Evolutionary conservation across 1,140 invertebrate genomes (phyloP).

Genomic region (Leptinotarsa texana): DNA sequence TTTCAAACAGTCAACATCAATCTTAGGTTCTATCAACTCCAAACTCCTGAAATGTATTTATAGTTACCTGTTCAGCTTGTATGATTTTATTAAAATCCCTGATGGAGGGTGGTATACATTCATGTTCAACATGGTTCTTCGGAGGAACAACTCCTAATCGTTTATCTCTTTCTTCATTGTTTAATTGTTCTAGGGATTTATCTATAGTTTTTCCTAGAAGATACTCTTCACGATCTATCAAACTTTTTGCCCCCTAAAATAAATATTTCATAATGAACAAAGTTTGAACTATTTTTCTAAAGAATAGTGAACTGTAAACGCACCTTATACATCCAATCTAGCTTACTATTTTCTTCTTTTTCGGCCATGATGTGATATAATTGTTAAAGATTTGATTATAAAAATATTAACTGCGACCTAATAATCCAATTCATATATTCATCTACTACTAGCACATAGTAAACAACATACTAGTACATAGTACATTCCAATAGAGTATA

Average conservation of each 20-base stretch:
- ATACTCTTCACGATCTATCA: constrained; percentile 85
- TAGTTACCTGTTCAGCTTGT: constrained; percentile 57
- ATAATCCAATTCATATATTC: too few relatives aligned
- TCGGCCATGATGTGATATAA: constrained; percentile 5
- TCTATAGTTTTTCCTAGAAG: constrained; percentile 86
- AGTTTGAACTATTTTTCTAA: neutral
- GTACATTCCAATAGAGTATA: too few relatives aligned
- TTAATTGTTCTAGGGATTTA: constrained; percentile 76
- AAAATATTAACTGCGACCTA: too few relatives aligned
- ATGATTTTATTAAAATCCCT: constrained; percentile 62
- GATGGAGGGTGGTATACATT: constrained; percentile 76
- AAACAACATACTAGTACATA: too few relatives aligned
- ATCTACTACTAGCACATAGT: too few relatives aligned
- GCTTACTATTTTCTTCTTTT: constrained; percentile 62
- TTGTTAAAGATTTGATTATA: too few relatives aligned
- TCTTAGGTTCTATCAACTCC: neutral
- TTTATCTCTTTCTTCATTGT: constrained; percentile 64
- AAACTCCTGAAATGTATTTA: neutral
- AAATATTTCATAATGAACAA: constrained; percentile 28
- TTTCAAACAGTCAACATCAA: too few relatives aligned
- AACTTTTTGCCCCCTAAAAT: constrained; percentile 67
- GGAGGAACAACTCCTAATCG: constrained; percentile 55
- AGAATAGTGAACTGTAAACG: neutral
- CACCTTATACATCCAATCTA: constrained; percentile 94
- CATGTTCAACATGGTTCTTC: constrained; percentile 75